Conservation (phyloP, 2,113 vertebrate species). For the Centropus unirufus region DNA sequence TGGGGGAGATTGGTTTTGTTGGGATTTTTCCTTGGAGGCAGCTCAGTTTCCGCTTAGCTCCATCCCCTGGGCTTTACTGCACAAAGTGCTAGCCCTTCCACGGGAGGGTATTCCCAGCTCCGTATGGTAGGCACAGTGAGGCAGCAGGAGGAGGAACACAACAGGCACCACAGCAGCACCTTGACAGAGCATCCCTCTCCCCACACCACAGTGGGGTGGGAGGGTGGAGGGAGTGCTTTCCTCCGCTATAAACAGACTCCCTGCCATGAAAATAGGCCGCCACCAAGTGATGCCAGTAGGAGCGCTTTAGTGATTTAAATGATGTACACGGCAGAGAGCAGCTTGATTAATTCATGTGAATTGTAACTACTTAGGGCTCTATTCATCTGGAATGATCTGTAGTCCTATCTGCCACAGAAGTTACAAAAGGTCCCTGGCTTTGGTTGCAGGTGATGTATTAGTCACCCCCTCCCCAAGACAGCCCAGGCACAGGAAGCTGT, state of each 20-base stretch:
- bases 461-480: neutral
- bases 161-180: neutral
- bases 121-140: neutral
- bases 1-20: neutral
- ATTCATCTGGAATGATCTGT: conserved; percentile 52
- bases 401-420: neutral
- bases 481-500: neutral
- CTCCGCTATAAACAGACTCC: neutral
- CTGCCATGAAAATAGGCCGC: neutral
- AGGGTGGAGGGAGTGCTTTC: neutral
- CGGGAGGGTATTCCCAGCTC: neutral
- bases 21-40: neutral
- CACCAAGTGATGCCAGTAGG: conserved; percentile 14
- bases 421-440: conserved; percentile 4
- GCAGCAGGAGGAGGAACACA: neutral
- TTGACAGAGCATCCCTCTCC: neutral
- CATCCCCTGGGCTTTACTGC: neutral
- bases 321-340: conserved; percentile 16
- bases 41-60: neutral
- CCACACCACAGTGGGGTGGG: neutral
- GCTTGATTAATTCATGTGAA: conserved; percentile 55
- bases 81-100: neutral
- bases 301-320: conserved; percentile 51
- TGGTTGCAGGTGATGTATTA: conserved; percentile 32
- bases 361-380: conserved; percentile 33